A percentile compares a stretch with the other conserved stretches of the same genome.
Conservation (phyloP, 2,113 vertebrate species). For the Leucosticte australis region DNA sequence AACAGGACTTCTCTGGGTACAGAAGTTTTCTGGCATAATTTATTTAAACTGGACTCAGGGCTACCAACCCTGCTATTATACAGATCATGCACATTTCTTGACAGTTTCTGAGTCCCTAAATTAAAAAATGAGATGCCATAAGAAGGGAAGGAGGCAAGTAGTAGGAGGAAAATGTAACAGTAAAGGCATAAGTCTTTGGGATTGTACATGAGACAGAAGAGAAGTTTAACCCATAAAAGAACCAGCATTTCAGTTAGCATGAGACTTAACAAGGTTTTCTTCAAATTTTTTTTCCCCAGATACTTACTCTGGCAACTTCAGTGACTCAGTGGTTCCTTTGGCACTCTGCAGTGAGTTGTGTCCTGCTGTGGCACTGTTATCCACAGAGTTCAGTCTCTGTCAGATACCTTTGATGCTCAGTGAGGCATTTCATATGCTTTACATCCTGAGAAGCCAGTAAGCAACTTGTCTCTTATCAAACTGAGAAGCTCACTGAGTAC, state of each 20-base stretch:
- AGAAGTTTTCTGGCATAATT: conserved; percentile 13
- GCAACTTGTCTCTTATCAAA: background rate
- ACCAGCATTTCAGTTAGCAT: background rate
- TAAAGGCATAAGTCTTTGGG: background rate
- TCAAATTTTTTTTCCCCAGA: background rate
- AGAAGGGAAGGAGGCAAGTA: background rate
- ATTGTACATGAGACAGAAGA: background rate
- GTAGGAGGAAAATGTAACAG: background rate
- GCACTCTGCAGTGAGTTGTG: background rate
- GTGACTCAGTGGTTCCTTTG: background rate
- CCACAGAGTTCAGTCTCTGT: background rate
- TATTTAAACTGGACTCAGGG: conserved; percentile 38
- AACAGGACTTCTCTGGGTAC: background rate
- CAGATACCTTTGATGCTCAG: background rate
- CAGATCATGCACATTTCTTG: background rate
- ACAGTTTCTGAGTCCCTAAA: background rate
- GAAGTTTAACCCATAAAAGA: background rate
- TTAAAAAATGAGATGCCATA: background rate
- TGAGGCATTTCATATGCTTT: background rate
- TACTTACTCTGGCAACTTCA: background rate
- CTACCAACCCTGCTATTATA: background rate
- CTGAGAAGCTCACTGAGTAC: background rate
- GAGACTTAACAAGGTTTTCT: background rate
- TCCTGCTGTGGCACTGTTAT: background rate
- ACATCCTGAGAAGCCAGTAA: background rate